Conservation (phyloP, 2,888 invertebrate species). For the Pammene fasciana region DNA sequence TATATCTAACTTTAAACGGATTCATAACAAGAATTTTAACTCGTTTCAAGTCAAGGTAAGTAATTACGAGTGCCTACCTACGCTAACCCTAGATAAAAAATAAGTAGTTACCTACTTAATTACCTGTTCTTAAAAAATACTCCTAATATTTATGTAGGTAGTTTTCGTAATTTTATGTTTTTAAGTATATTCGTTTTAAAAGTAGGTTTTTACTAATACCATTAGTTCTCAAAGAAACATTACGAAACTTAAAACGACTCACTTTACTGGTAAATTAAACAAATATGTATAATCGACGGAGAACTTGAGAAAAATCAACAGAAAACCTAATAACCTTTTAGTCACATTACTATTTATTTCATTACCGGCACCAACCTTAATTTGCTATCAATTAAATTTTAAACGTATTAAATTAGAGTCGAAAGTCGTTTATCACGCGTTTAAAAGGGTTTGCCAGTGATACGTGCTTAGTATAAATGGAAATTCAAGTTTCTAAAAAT, state of each 20-base stretch:
- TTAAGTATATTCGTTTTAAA: neutral
- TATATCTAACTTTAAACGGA: no score
- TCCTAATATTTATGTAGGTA: neutral
- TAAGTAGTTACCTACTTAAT: no score
- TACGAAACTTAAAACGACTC: slow-evolving; percentile 35
- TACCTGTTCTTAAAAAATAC: no score
- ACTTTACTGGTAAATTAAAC: slow-evolving; percentile 38
- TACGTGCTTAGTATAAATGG: slow-evolving; percentile 62
- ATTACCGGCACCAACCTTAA: slow-evolving; percentile 20
- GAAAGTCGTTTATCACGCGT: slow-evolving; percentile 47
- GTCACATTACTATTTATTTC: slow-evolving; percentile 42
- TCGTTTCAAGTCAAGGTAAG: no score
- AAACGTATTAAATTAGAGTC: slow-evolving; percentile 47
- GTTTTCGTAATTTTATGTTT: no score
- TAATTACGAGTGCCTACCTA: no score
- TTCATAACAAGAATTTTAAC: no score
- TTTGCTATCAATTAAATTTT: slow-evolving; percentile 44
- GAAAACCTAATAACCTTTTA: slow-evolving; percentile 42
- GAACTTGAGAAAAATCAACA: slow-evolving; percentile 42
- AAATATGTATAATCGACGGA: slow-evolving; percentile 30
- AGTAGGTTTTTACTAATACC: neutral
- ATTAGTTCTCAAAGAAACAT: slow-evolving; percentile 17
- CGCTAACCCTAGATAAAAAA: no score
- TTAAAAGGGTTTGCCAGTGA: slow-evolving; percentile 48
- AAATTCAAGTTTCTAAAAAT: slow-evolving; percentile 76